Evolutionary conservation across 2,797 vertebrate species (phyloP), one percentile per base, ranked within the genome.

Genomic region (Squalus acanthias): DNA sequence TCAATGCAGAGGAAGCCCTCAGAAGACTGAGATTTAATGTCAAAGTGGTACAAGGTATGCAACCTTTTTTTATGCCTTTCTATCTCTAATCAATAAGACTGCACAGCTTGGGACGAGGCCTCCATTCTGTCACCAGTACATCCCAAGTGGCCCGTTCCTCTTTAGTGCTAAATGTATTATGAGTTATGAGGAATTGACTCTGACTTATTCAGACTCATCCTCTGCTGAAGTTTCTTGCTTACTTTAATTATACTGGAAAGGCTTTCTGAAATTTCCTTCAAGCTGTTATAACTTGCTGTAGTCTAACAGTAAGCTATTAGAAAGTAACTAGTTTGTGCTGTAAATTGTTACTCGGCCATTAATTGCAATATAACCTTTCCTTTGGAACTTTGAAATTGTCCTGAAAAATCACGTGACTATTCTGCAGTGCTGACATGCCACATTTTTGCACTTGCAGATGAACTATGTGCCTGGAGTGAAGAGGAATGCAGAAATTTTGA

Each of bases 401-500:
- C 9, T 76, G 33, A 91, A 17, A 39, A 39, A 67, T 67, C 63
- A 67, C 65, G 20, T 63, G 8, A 26, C 65, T 67, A 39, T 93
- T 15, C n/a, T 93, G n/a, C 33, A 67, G n/a, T 22, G 33, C 46
- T 69, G 24, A 46, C 5, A 20, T 39, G 7, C 39, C 46, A 15
- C 24, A 7, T 29, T 50, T 95, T 70, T 74, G 69, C 26, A 57
- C 15, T 50, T 96, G 0, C 96, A 99, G 99, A 99, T 69, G 99
- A 99, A 89, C 97, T 99, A 46, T 99, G 99, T 96, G 98, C 98
- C 93, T 99, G 99, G 99, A 99, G 98, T 0, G 99, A 99, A 96
- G 99, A 99, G 96, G 99, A 99, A 97, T 98, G 99, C 96, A 98
- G 99, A 96, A 99, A 98, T 97, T 99, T 99, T 96, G 99, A 99